Evolutionary conservation across 2,888 invertebrate genomes (phyloP).

Genomic region (Leptopterna dolabrata): DNA sequence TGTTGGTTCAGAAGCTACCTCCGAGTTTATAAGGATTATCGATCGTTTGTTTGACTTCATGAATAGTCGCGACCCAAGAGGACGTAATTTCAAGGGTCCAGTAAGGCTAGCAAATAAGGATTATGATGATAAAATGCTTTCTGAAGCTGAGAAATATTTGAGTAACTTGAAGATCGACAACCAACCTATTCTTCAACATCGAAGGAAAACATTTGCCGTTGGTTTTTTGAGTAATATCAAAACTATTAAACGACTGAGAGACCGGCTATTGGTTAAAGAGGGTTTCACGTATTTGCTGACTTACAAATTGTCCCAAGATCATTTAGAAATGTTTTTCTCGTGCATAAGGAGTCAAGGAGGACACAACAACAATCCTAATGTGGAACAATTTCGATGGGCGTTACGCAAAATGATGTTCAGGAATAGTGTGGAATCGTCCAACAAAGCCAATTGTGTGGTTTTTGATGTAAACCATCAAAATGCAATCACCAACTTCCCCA

Average conservation of each 20-base stretch:
- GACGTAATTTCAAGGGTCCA: neutral
- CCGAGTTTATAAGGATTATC: neutral
- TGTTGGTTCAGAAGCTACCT: neutral
- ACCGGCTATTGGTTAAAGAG: neutral
- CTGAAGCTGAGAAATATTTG: neutral
- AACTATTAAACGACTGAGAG: neutral
- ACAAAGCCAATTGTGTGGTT: neutral
- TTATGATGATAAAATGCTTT: neutral
- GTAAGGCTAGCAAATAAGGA: neutral
- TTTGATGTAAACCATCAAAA: neutral
- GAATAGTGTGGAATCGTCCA: neutral
- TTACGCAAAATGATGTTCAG: neutral
- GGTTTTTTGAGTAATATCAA: neutral
- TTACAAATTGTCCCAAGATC: neutral
- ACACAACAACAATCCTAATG: neutral
- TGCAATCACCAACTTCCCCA: neutral
- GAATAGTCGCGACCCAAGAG: neutral
- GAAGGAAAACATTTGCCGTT: neutral
- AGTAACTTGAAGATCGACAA: neutral
- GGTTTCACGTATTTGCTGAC: neutral
- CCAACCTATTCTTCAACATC: neutral
- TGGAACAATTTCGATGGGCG: neutral
- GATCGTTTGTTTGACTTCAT: neutral
- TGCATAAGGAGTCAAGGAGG: neutral
- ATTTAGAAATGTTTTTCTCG: neutral